Base-by-base conservation (phyloP, 2,113 vertebrate species). In the Leucopsar rothschildi region DNA sequence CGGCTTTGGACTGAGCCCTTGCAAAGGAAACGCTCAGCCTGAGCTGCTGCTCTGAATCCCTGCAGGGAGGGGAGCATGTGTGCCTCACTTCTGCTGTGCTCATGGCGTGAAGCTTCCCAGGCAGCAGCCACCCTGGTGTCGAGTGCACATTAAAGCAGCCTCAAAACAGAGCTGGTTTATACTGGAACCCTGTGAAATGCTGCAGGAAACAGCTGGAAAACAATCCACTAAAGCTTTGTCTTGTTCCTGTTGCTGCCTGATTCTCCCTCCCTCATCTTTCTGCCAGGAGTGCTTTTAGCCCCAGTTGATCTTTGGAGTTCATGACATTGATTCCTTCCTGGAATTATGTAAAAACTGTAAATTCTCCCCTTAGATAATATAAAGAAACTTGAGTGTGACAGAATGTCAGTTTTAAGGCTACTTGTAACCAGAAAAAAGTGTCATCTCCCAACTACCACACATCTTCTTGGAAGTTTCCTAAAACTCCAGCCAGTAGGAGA, bases 191-290 rank as follows among this genome's bases (percentile, higher is more conserved):
- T 56, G 13, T 49, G 68, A 53, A 77, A 47, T 6, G 5, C 10
- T 52, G 31, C 31, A 73, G 61, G 47, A 77, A 91, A 33, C 24
- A 92, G 42, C 56, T 92, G 83, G 82, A 92, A 83, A 86, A 89
- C 4, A 57, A 40, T 31, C 12, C 57, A 50, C 31, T n/a, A 37
- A 84, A 79, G 49, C 31, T 70, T 31, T 64, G 28, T 22, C 52
- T 47, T 56, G 5, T 10, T 83, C 37, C 31, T 64, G 4, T 19
- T 6, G 0, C 15, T 13, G 39, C 0, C 0, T 49, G 24, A 86
- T 25, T 27, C 31, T 76, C 11, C 15, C 28, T 72, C 11, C 15
- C 18, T 35, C 1, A 1, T 44, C 47, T 40, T 61, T 59, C 47
- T 77, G 53, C 29, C 73, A 25, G 49, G 29, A 57, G 9, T 9